Evolutionary conservation across 2,797 vertebrate species (phyloP).

Genomic region (Mus caroli): DNA sequence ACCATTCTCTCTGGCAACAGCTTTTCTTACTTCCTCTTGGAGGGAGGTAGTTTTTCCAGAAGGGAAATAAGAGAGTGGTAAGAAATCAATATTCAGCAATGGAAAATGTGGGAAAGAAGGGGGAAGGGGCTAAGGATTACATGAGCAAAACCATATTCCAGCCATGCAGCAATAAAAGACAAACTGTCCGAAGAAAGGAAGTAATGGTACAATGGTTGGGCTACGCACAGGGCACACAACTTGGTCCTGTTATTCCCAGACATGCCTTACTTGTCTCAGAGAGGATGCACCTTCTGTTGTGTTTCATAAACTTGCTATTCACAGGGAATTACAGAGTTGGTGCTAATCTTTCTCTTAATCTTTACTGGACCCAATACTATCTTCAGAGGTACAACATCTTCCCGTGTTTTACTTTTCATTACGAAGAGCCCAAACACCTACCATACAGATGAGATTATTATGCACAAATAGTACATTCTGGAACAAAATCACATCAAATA

Average conservation of each 20-base stretch:
- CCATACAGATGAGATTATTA: not conserved
- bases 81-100: not conserved
- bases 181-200: not conserved
- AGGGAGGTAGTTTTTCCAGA: not conserved
- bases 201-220: not conserved
- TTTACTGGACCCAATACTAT: not conserved
- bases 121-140: not conserved
- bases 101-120: not conserved
- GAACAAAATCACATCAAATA: not conserved
- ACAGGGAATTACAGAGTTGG: not conserved
- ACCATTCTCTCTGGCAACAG: not conserved
- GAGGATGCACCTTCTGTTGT: not conserved
- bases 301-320: not conserved
- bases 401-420: conserved; percentile 25
- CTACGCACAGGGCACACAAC: not conserved
- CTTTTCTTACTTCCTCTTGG: not conserved
- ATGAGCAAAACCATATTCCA: not conserved
- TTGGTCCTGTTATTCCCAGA: not conserved
- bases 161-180: not conserved
- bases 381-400: not conserved
- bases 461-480: not conserved
- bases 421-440: not conserved
- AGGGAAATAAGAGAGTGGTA: not conserved
- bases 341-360: not conserved
- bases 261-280: not conserved